Evolutionary conservation across 2,797 vertebrate species (phyloP).

Genomic region (Pangasius krempfi): DNA sequence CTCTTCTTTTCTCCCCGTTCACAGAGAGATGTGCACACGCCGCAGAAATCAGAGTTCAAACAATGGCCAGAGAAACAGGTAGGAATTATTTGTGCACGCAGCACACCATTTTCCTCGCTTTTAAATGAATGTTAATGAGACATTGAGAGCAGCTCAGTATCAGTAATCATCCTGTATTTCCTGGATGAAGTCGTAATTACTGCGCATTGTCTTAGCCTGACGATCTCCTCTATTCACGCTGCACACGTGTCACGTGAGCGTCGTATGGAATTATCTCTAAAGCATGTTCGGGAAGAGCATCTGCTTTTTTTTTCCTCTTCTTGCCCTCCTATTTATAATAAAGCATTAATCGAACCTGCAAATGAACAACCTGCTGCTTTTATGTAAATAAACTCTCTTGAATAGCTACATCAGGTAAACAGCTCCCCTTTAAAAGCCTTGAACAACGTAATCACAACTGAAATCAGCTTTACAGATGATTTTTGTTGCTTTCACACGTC

Average conservation of each 20-base stretch:
- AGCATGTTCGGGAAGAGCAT: neutral
- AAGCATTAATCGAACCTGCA: neutral
- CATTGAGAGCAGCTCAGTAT: slow-evolving; percentile 10
- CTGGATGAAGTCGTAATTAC: slow-evolving; percentile 40
- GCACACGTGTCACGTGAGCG: neutral
- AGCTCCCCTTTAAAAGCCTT: too few relatives aligned
- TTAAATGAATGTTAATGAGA: slow-evolving; percentile 36
- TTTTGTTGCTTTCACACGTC: neutral
- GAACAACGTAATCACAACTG: too few relatives aligned
- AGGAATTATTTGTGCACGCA: neutral
- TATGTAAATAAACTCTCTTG: neutral
- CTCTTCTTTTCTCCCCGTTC: neutral
- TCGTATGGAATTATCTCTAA: neutral
- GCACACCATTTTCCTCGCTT: neutral
- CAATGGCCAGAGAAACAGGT: neutral
- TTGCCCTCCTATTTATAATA: neutral
- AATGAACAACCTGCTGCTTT: neutral
- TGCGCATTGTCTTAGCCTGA: neutral
- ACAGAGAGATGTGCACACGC: neutral
- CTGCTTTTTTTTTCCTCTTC: neutral
- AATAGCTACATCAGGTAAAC: neutral
- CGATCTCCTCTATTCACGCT: slow-evolving; percentile 6
- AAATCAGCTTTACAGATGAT: too few relatives aligned
- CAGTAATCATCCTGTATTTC: slow-evolving; percentile 12
- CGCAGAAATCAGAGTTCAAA: neutral